These are phyloP conservation scores for Caenorhabditis sp. DNA, from an alignment of 2,888 invertebrate species.

Conservation along the genomic window DNA sequence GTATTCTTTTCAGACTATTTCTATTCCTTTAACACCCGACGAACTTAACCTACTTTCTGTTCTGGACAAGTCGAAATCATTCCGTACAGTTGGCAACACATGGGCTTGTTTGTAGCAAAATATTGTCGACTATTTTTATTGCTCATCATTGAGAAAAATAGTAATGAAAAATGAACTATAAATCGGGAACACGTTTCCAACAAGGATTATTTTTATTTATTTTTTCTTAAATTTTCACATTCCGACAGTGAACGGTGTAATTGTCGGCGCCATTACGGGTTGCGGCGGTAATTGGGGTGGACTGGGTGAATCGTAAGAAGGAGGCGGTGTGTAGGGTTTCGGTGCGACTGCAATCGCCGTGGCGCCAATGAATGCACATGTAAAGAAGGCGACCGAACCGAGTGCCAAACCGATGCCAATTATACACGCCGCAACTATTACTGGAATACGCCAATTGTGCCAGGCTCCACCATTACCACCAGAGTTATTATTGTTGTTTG, in stretches of 20 bases:
- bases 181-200: conserved; percentile 23
- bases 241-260: conserved; percentile 36
- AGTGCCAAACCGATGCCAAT: neutral
- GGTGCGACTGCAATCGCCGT: neutral
- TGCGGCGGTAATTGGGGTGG: conserved; percentile 30
- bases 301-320: conserved; percentile 23
- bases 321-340: conserved; percentile 27
- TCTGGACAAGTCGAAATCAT: neutral
- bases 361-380: neutral
- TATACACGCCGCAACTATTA: neutral
- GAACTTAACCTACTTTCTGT: neutral
- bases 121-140: neutral
- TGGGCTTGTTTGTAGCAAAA: neutral
- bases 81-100: neutral
- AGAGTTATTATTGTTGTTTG: neutral
- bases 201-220: too few relatives aligned
- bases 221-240: conserved; percentile 6
- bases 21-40: neutral
- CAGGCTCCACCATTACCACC: neutral
- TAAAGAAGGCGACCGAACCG: neutral
- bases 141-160: neutral
- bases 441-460: neutral
- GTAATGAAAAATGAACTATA: conserved; percentile 5
- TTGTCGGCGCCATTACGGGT: conserved; percentile 21
- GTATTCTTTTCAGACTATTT: neutral